Percentiles rank a stretch among this genome's conserved stretches.
These are phyloP conservation scores for Contarinia nasturtii DNA, from an alignment of 1,140 invertebrate species.

Conservation along the genomic window DNA sequence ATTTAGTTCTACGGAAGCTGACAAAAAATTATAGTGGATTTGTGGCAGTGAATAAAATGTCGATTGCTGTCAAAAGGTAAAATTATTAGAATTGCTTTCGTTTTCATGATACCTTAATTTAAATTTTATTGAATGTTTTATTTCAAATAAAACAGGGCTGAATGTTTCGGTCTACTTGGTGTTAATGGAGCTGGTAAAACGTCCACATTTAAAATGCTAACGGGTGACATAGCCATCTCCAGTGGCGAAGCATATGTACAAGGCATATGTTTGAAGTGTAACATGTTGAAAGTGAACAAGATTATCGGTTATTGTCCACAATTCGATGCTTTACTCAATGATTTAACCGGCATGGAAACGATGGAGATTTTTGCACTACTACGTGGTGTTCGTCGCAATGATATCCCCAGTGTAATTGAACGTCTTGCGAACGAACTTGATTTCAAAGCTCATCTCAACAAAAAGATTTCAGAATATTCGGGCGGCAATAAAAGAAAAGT, in stretches of 20 bases:
- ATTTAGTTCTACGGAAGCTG: slow-evolving; percentile 28
- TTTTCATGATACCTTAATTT: slow-evolving; percentile 1
- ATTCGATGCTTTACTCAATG: slow-evolving; percentile 52
- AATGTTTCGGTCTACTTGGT: slow-evolving; percentile 67
- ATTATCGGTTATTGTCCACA: slow-evolving; percentile 51
- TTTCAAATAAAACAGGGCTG: slow-evolving; percentile 26
- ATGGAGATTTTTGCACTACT: slow-evolving; percentile 45
- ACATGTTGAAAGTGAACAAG: slow-evolving; percentile 30
- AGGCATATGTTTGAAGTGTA: slow-evolving; percentile 26
- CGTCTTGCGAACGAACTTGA: slow-evolving; percentile 24
- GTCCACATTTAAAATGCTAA: slow-evolving; percentile 56
- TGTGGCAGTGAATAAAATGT: slow-evolving; percentile 51
- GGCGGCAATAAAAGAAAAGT: slow-evolving; percentile 86
- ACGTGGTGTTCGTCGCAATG: slow-evolving; percentile 34
- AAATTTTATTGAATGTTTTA: slow-evolving; percentile 3
- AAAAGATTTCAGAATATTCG: slow-evolving; percentile 40
- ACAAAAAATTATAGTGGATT: slow-evolving; percentile 49
- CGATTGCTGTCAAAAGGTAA: slow-evolving; percentile 35
- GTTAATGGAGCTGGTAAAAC: slow-evolving; percentile 60
- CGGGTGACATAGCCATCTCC: slow-evolving; percentile 32
- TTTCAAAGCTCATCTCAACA: slow-evolving; percentile 30
- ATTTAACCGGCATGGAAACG: slow-evolving; percentile 54
- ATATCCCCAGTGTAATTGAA: slow-evolving; percentile 23
- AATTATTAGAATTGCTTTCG: background rate
- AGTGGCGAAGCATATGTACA: slow-evolving; percentile 25